phyloP scores from a whole-genome alignment of 2,113 vertebrate genomes.

The Saimiri boliviensis region DNA sequence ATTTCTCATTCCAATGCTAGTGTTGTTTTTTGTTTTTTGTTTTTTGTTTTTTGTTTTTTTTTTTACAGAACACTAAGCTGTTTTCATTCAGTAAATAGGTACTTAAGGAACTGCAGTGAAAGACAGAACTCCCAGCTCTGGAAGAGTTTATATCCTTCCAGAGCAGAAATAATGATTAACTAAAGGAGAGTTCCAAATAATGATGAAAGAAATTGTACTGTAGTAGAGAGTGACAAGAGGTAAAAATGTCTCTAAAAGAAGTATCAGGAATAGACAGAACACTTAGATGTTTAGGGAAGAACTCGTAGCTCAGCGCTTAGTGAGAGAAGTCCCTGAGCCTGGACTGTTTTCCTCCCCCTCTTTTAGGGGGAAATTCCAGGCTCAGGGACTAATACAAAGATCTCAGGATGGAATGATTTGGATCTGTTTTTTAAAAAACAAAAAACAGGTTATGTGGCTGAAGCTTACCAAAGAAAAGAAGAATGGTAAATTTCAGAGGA shows the following conservation, averaged over 20 bases:
- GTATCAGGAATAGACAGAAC: no score
- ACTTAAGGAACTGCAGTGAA: neutral
- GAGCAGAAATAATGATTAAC: neutral
- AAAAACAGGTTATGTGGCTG: neutral
- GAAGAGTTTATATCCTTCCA: neutral
- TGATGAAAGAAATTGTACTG: neutral
- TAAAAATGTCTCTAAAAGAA: neutral
- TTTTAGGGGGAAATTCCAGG: neutral
- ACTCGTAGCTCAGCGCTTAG: neutral
- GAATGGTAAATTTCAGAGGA: neutral
- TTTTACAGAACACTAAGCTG: neutral
- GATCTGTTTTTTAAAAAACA: neutral
- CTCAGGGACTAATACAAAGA: neutral
- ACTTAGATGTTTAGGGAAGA: neutral
- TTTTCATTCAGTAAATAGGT: neutral
- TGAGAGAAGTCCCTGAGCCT: neutral
- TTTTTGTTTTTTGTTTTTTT: neutral
- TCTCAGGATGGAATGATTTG: neutral
- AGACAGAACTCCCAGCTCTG: neutral
- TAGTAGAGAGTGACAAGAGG: neutral
- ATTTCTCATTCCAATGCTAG: neutral
- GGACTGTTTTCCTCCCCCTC: no score
- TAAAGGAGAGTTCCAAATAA: neutral
- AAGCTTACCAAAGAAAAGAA: neutral
- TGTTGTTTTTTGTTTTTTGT: neutral